Evolutionary conservation across 2,797 vertebrate genomes (phyloP).

Genomic region (Trichosurus vulpecula): DNA sequence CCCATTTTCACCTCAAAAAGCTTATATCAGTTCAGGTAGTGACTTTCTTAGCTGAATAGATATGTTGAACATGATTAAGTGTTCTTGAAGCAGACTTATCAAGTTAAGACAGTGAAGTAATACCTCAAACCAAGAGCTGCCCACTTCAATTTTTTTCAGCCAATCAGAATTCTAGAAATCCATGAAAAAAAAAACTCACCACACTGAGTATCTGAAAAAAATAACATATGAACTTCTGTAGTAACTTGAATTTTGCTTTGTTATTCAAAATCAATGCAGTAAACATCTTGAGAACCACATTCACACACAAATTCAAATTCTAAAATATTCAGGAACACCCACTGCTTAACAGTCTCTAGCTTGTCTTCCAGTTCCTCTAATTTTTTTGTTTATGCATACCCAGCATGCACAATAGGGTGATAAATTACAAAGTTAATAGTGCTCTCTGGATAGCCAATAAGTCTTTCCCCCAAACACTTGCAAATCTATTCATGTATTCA

Average conservation of each 20-base stretch:
- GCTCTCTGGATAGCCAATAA: slow-evolving; percentile 58
- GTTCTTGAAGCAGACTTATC: slow-evolving; percentile 46
- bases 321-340: slow-evolving; percentile 42
- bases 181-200: slow-evolving; percentile 49
- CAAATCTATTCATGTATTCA: slow-evolving; percentile 67
- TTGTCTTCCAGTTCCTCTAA: background rate
- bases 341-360: background rate
- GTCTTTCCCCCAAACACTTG: slow-evolving; percentile 50
- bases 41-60: slow-evolving; percentile 43
- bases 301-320: background rate
- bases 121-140: slow-evolving; percentile 12
- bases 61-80: slow-evolving; percentile 52
- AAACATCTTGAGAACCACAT: background rate
- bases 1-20: slow-evolving; percentile 39
- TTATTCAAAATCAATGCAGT: background rate
- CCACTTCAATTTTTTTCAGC: slow-evolving; percentile 58
- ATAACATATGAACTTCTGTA: background rate
- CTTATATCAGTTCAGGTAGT: slow-evolving; percentile 21
- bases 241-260: background rate
- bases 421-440: slow-evolving; percentile 58
- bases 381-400: slow-evolving; percentile 31
- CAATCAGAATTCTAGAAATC: slow-evolving; percentile 62
- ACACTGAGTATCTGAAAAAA: slow-evolving; percentile 21
- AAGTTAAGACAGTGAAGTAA: slow-evolving; percentile 24
- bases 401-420: slow-evolving; percentile 20